Percentiles rank a stretch among this genome's conserved stretches.
These are phyloP conservation scores for Coecobrya sp. DNA, from an alignment of 2,888 invertebrate species.

Conservation along the genomic window DNA sequence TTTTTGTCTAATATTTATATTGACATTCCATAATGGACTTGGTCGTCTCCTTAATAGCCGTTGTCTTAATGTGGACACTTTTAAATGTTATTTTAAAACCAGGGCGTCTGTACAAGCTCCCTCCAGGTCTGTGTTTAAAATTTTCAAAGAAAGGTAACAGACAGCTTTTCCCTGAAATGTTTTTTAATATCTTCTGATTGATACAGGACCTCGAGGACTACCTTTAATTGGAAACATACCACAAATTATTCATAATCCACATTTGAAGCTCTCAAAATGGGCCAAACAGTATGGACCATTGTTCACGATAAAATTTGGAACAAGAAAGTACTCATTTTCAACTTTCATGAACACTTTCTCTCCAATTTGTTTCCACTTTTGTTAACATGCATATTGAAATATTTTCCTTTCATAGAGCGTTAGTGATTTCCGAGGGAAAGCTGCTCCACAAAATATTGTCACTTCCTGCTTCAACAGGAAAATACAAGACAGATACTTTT, in stretches of 20 bases:
- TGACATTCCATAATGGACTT: too few species aligned
- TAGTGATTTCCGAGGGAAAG: conserved; percentile 34
- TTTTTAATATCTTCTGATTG: background rate
- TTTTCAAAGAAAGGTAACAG: background rate
- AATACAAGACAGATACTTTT: conserved; percentile 37
- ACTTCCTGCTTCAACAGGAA: conserved; percentile 40
- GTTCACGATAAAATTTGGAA: conserved; percentile 45
- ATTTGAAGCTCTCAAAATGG: conserved; percentile 58
- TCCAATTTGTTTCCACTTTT: too few species aligned
- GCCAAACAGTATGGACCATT: conserved; percentile 10
- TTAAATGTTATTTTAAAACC: background rate
- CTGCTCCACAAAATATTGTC: conserved; percentile 24
- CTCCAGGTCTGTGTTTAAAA: background rate
- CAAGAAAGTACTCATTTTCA: background rate
- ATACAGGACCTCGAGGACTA: conserved; percentile 32
- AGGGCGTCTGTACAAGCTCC: background rate
- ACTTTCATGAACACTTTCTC: too few species aligned
- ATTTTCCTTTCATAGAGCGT: conserved; percentile 5
- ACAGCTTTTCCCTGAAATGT: background rate
- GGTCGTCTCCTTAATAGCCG: background rate
- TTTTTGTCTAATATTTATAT: too few species aligned
- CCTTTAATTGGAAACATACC: conserved; percentile 48
- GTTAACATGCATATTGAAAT: too few species aligned
- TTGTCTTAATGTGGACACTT: background rate
- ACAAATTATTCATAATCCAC: conserved; percentile 32